Evolutionary conservation across 2,113 vertebrate genomes (phyloP).

Genomic region (Eubucco bourcierii): DNA sequence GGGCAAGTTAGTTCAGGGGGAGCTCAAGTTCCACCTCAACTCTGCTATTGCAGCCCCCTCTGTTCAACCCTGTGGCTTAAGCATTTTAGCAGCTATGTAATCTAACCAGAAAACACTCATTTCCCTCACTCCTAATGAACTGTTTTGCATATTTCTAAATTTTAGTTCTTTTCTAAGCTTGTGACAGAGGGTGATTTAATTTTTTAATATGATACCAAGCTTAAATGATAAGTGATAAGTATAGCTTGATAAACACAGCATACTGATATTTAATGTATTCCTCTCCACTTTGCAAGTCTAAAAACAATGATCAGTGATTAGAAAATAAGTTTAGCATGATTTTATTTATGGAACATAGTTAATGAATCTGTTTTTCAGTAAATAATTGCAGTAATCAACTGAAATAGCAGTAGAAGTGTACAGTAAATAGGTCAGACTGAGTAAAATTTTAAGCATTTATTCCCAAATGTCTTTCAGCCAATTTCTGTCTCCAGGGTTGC

Average conservation of each 20-base stretch:
- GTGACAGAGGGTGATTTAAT: constrained; percentile 2
- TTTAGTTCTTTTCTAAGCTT: neutral
- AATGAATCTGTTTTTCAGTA: constrained; percentile 13
- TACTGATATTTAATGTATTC: neutral
- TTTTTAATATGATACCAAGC: neutral
- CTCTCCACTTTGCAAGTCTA: neutral
- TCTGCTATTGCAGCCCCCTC: neutral
- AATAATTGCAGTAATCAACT: constrained; percentile 36
- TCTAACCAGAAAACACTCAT: neutral
- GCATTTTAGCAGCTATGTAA: neutral
- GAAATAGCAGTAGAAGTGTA: constrained; percentile 1
- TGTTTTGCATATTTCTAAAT: constrained; percentile 9
- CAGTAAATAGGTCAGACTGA: constrained; percentile 43
- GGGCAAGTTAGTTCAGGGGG: neutral
- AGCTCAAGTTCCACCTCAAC: neutral
- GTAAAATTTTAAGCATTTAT: neutral
- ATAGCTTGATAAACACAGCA: neutral
- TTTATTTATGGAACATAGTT: constrained; percentile 34
- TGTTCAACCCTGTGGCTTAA: neutral
- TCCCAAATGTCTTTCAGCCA: neutral
- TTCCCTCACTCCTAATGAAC: neutral
- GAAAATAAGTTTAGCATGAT: constrained; percentile 30
- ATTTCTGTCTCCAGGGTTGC: neutral
- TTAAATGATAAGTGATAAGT: constrained; percentile 30
- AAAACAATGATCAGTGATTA: constrained; percentile 36